These are phyloP conservation scores for Chaetodon trifascialis DNA, from an alignment of 2,113 vertebrate genomes.

Conservation along the genomic window DNA sequence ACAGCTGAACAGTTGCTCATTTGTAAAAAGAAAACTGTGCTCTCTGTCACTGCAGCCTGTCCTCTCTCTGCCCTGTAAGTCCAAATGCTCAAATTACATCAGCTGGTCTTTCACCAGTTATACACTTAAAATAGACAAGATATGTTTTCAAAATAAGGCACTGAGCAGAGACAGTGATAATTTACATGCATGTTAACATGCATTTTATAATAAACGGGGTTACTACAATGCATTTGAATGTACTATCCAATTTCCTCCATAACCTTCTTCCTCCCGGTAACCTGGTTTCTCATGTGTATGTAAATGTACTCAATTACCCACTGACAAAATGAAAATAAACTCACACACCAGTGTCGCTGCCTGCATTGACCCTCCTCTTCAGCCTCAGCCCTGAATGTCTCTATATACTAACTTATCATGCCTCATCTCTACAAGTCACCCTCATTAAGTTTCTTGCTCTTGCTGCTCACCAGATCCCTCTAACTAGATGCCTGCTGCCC, in stretches of 20 bases:
- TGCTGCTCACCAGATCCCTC: too few relatives aligned
- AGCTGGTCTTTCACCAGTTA: background rate
- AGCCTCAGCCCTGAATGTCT: background rate
- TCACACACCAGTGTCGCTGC: background rate
- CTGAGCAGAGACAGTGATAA: background rate
- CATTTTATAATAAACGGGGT: background rate
- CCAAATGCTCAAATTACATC: background rate
- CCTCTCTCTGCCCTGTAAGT: background rate
- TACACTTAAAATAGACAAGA: background rate
- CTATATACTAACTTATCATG: too few relatives aligned
- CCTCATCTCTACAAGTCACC: background rate
- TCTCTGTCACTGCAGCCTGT: background rate
- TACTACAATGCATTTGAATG: conserved; percentile 5
- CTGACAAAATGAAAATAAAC: background rate
- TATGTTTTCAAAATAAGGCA: background rate
- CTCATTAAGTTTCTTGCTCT: too few relatives aligned
- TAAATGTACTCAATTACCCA: background rate
- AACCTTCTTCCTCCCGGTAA: background rate
- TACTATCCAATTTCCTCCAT: background rate
- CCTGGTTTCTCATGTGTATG: background rate
- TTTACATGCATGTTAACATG: conserved; percentile 6
- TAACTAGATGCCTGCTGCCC: too few relatives aligned
- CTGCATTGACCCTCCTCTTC: background rate
- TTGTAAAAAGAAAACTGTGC: background rate
- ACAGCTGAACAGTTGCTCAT: background rate